phyloP scores from a whole-genome alignment of 1,140 invertebrate species.

The Araneus ventricosus region DNA sequence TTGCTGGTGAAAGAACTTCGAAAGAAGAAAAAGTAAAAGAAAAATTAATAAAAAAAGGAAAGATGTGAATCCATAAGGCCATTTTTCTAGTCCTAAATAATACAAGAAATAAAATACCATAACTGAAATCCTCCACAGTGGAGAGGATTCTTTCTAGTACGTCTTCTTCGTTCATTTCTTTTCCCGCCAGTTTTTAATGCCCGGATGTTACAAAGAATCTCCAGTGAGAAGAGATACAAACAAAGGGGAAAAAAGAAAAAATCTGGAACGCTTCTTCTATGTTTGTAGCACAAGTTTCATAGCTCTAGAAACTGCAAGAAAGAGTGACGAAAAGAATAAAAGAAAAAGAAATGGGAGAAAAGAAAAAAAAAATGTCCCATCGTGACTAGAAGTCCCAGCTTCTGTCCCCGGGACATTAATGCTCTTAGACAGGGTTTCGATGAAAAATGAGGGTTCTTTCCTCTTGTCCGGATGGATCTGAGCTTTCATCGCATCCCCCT shows the following conservation, averaged over 20 bases:
- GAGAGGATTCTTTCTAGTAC: slow-evolving; percentile 29
- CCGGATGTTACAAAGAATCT: slow-evolving; percentile 25
- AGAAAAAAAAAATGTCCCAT: slow-evolving; percentile 26
- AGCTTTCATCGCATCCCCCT: background rate
- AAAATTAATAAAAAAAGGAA: background rate
- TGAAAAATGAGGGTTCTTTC: slow-evolving; percentile 69
- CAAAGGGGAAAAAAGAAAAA: slow-evolving; percentile 3
- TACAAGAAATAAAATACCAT: slow-evolving; percentile 56
- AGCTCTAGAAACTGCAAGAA: slow-evolving; percentile 12
- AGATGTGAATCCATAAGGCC: background rate
- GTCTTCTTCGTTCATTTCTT: slow-evolving; percentile 18
- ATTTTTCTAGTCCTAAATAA: slow-evolving; percentile 58
- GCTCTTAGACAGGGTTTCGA: slow-evolving; percentile 64
- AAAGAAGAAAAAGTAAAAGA: no score
- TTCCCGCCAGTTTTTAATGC: slow-evolving; percentile 43
- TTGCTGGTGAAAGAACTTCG: background rate
- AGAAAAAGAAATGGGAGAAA: background rate
- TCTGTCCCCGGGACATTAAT: slow-evolving; percentile 63
- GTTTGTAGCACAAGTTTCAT: slow-evolving; percentile 40
- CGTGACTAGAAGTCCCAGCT: slow-evolving; percentile 19
- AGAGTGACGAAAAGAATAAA: slow-evolving; percentile 21
- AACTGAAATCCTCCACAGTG: slow-evolving; percentile 27
- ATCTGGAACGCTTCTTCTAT: slow-evolving; percentile 1
- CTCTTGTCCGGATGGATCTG: slow-evolving; percentile 47
- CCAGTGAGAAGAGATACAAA: background rate